These are phyloP conservation scores for Goniozus legneri DNA, from an alignment of 1,140 invertebrate genomes.

Conservation along the genomic window DNA sequence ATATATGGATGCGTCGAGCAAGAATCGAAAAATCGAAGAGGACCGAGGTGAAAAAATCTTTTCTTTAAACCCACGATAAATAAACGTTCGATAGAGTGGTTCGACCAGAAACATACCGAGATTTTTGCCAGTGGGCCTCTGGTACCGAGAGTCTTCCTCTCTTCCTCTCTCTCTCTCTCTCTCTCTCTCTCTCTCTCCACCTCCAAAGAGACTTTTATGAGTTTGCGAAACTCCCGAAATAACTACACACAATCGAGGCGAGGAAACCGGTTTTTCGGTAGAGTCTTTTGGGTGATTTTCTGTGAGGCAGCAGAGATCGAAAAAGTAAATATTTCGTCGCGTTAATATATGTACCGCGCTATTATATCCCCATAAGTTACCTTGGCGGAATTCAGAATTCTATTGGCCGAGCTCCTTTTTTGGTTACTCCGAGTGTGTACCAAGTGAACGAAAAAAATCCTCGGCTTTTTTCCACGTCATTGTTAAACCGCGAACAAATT, in stretches of 20 bases:
- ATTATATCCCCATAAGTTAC: conserved; percentile 8
- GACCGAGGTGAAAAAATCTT: too few relatives aligned
- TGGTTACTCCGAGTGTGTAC: background rate
- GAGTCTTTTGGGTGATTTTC: conserved; percentile 23
- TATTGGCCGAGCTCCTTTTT: background rate
- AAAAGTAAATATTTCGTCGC: conserved; percentile 14
- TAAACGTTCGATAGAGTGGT: background rate
- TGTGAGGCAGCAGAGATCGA: conserved; percentile 16
- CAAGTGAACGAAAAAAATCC: too few relatives aligned
- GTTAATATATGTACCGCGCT: conserved; percentile 1
- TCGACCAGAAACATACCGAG: background rate
- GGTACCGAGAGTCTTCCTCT: too few relatives aligned
- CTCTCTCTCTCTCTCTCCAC: conserved; percentile 19
- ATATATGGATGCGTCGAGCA: too few relatives aligned
- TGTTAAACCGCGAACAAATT: too few relatives aligned
- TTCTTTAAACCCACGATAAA: too few relatives aligned
- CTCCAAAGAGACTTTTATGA: conserved; percentile 29
- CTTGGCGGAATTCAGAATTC: background rate
- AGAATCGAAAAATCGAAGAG: too few relatives aligned
- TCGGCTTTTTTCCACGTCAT: too few relatives aligned
- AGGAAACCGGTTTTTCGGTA: conserved; percentile 29
- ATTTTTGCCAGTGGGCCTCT: background rate
- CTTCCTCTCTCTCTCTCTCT: too few relatives aligned
- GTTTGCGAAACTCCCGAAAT: conserved; percentile 31
- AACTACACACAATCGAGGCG: conserved; percentile 31